Evolutionary conservation across 2,113 vertebrate species (phyloP).

Genomic region (Cyphomyrus plagiostoma): DNA sequence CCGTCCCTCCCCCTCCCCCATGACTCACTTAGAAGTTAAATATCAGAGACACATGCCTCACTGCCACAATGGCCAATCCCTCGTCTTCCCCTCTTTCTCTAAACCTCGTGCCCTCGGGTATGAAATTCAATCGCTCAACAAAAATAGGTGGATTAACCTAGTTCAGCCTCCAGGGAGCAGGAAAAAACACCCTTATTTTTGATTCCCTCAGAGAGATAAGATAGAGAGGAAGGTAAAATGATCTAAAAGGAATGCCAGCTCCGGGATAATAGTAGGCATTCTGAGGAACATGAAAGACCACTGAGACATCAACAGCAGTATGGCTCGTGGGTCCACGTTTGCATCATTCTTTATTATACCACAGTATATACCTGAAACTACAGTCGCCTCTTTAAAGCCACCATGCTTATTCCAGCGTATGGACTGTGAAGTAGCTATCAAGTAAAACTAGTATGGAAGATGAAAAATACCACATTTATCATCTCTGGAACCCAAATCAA

Average conservation of each 20-base stretch:
- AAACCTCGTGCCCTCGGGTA: conserved; percentile 12
- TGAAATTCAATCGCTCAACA: conserved; percentile 18
- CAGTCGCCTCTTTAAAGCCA: not conserved
- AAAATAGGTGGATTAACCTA: conserved; percentile 22
- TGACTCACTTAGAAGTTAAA: not conserved
- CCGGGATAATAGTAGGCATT: not conserved
- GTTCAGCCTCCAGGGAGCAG: conserved; percentile 11
- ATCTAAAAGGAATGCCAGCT: not conserved
- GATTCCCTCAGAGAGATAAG: conserved; percentile 18
- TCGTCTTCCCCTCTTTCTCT: not conserved
- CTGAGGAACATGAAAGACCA: not conserved
- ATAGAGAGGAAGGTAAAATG: conserved; percentile 6
- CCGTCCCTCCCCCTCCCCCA: not conserved
- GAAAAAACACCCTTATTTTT: conserved; percentile 12
- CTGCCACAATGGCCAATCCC: not conserved
- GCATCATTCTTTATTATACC: not conserved
- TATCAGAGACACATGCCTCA: conserved; percentile 12
- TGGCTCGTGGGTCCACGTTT: not conserved
- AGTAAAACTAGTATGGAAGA: not conserved
- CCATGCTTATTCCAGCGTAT: not conserved
- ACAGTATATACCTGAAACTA: not conserved
- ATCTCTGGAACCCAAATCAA: not conserved
- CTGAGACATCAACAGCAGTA: not conserved
- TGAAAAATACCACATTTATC: not conserved
- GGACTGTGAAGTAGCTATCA: not conserved